These are phyloP conservation scores for Rhinella marina DNA, from an alignment of 2,797 vertebrate species.

Conservation along the genomic window DNA sequence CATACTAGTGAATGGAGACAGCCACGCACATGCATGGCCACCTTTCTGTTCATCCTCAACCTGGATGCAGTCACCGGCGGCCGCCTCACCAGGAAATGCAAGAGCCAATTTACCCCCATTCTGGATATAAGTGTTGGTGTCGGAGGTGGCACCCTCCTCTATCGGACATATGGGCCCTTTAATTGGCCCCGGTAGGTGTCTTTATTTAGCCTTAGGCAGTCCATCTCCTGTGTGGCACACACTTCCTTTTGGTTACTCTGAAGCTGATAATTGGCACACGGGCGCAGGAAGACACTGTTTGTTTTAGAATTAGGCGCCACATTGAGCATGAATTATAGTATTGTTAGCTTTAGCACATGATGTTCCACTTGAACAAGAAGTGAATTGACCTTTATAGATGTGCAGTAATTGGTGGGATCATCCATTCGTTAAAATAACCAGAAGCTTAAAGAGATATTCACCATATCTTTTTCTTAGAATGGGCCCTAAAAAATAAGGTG, in stretches of 20 bases:
- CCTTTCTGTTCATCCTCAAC: too few species aligned
- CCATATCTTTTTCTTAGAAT: neutral
- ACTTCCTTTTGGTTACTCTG: neutral
- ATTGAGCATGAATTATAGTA: neutral
- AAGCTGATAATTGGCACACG: slow-evolving; percentile 8
- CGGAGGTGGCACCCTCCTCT: too few species aligned
- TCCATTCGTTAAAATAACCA: neutral
- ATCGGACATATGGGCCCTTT: too few species aligned
- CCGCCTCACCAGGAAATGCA: too few species aligned
- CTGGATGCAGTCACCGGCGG: too few species aligned
- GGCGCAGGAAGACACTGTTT: neutral
- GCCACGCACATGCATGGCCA: too few species aligned
- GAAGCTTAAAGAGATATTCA: neutral
- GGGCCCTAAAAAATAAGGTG: neutral
- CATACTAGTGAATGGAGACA: too few species aligned
- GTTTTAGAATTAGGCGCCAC: neutral
- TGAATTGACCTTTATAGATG: neutral
- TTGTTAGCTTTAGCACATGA: slow-evolving; percentile 25
- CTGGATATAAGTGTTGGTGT: too few species aligned
- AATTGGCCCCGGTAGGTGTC: too few species aligned
- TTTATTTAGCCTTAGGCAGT: too few species aligned
- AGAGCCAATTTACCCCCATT: too few species aligned
- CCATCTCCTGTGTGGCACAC: neutral
- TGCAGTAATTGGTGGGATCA: neutral
- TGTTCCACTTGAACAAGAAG: neutral